Percentiles rank a stretch among this genome's conserved stretches.
Evolutionary conservation across 2,888 invertebrate species (phyloP).

Genomic region (Drosophila anomelani): DNA sequence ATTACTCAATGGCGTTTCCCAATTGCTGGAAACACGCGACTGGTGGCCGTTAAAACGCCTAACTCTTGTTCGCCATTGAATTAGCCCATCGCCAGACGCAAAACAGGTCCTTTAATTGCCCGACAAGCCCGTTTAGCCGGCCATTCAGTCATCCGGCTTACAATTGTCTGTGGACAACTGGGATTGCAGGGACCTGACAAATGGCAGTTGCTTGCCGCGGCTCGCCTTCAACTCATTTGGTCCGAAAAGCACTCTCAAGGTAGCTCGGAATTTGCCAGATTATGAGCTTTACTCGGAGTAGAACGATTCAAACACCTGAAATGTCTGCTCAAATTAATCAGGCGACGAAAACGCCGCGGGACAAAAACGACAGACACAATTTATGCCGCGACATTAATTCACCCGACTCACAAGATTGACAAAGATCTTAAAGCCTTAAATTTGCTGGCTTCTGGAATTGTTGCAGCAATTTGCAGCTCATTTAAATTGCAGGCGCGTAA

Average conservation of each 20-base stretch:
- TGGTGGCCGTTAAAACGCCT: slow-evolving; percentile 73
- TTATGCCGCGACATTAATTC: slow-evolving; percentile 65
- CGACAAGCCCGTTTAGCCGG: slow-evolving; percentile 35
- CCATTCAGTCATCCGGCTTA: slow-evolving; percentile 28
- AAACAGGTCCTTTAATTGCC: slow-evolving; percentile 63
- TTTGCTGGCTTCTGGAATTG: not conserved
- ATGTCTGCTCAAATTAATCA: slow-evolving; percentile 74
- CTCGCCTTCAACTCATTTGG: slow-evolving; percentile 59
- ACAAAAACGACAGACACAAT: slow-evolving; percentile 47
- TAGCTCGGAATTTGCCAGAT: slow-evolving; percentile 48
- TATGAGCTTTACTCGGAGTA: slow-evolving; percentile 28
- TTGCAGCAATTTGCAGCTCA: slow-evolving; percentile 65
- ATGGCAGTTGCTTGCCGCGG: slow-evolving; percentile 16
- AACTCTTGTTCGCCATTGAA: slow-evolving; percentile 70
- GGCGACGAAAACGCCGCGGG: slow-evolving; percentile 14
- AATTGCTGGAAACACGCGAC: slow-evolving; percentile 55
- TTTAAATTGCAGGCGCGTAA: slow-evolving; percentile 65
- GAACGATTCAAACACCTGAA: slow-evolving; percentile 45
- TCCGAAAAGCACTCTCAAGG: slow-evolving; percentile 30
- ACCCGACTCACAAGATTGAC: slow-evolving; percentile 27
- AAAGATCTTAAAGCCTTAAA: slow-evolving; percentile 48
- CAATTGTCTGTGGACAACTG: slow-evolving; percentile 31
- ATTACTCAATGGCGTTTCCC: slow-evolving; percentile 67
- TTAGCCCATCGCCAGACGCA: slow-evolving; percentile 48
- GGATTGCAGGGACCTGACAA: slow-evolving; percentile 36